These are phyloP conservation scores for Sinelater perroti DNA, from an alignment of 2,888 invertebrate genomes.

Conservation along the genomic window DNA sequence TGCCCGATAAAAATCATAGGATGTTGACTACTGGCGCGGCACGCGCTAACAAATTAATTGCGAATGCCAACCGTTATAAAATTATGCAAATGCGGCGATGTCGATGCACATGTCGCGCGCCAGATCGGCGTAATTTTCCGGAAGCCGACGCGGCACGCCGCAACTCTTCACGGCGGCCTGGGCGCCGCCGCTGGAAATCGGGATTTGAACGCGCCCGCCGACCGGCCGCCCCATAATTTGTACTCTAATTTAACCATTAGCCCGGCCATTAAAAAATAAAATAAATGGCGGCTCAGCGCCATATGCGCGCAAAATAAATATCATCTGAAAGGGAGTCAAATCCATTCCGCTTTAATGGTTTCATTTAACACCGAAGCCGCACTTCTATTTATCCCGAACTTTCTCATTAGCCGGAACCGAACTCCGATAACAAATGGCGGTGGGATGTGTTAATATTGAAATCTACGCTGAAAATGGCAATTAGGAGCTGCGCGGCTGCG, in stretches of 20 bases:
- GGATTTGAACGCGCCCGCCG: slow-evolving; percentile 32
- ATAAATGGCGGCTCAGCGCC: slow-evolving; percentile 38
- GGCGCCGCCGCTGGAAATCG: slow-evolving; percentile 30
- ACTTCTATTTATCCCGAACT: slow-evolving; percentile 25
- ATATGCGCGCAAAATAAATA: slow-evolving; percentile 38
- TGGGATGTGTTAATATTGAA: no score
- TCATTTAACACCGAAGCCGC: slow-evolving; percentile 33
- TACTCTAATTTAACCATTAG: slow-evolving; percentile 40
- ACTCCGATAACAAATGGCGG: neutral
- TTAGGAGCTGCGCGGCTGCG: neutral
- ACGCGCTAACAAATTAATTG: slow-evolving; percentile 33
- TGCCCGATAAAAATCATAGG: no score
- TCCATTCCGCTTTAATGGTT: slow-evolving; percentile 37
- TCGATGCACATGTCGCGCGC: slow-evolving; percentile 22
- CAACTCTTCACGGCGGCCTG: slow-evolving; percentile 17
- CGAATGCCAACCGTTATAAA: slow-evolving; percentile 25
- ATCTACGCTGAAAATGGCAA: slow-evolving; percentile 13
- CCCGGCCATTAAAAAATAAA: slow-evolving; percentile 39
- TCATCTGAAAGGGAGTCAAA: slow-evolving; percentile 34
- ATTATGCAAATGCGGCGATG: slow-evolving; percentile 26
- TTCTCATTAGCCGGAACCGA: slow-evolving; percentile 1
- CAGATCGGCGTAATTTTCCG: slow-evolving; percentile 1
- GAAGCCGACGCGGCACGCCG: slow-evolving; percentile 5
- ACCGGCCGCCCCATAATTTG: slow-evolving; percentile 37
- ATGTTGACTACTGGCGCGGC: no score